Base-by-base conservation (phyloP, 1,140 invertebrate genomes). In the Bombus vancouverensis region DNA sequence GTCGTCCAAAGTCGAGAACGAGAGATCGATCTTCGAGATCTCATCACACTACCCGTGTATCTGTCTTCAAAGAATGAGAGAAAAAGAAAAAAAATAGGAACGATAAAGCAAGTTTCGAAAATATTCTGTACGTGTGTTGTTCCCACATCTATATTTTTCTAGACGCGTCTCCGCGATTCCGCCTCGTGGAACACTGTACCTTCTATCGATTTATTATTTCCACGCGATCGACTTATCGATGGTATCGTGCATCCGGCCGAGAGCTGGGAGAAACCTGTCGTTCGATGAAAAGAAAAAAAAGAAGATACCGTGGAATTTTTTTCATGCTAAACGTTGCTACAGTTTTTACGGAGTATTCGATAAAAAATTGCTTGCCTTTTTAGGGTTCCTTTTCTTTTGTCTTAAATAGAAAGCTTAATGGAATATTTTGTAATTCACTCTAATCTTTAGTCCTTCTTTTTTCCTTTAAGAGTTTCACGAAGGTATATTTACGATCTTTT, bases 81-180 rank as follows among this genome's bases (percentile, higher is more conserved):
- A 59, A n/a, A 57, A 4, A 37, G n/a, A 8, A 37, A 8, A 34
- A 32, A 15, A 34, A 34, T 3, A 9, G 22, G 37, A 75, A 75
- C n/a, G 42, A 34, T 22, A 18, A n/a, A 44, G 71, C 8, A 75
- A 83, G n/a, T 77, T 78, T 44, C 72, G 79, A 84, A 86, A n/a
- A 59, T 82, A 90, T 57, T 59, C 77, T 85, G 66, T 47, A 44
- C 3, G 57, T 70, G 85, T 87, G 77, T 86, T 65, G 78, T 44
- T 72, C 62, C 57, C 81, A 89, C 79, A 87, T 32, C 82, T 90
- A 90, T 90, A 90, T 90, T 91, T 91, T 91, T 91, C 89, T 91
- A 91, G 83, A 87, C 62, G 42, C 73, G 68, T 66, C 81, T 87
- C 81, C 66, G 76, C 62, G 81, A 79, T 81, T 75, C 81, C 76